Evolutionary conservation across 2,113 vertebrate genomes (phyloP), one percentile per base, ranked within the genome.

Genomic region (Megaleporinus macrocephalus): DNA sequence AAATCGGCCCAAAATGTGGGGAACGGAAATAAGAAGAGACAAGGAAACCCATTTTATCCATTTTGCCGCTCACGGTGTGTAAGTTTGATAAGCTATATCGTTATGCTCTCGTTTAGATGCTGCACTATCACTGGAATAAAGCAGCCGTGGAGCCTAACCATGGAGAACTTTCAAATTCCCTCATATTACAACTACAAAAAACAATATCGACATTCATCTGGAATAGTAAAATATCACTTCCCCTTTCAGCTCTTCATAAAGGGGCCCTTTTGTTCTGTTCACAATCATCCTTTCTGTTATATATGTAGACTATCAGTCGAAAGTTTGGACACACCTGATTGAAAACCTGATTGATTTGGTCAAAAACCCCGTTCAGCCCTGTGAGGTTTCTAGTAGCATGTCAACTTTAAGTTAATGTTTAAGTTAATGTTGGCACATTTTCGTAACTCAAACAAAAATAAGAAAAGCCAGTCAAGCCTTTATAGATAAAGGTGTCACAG

Each of bases 1-100:
- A 68, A 68, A 30, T 68, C 27, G 29, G 29, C 29, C 62, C 29
- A 27, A 65, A 65, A 65, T 22, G 29, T 65, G 66, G 20, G 24
- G 66, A 72, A 61, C 69, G 2, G 36, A 44, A 73, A 80, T 44
- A 29, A 73, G 33, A 61, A 16, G 27, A 72, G 36, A 73, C 66
- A 26, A 62, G 57, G 51, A 26, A 62, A 26, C 18, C 0, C 70
- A 3, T 62, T 72, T 62, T 16, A 78, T 78, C 62, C 14, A n/a
- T 36, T 44, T 71, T 59, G 12, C 36, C 18, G 20, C 29, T 26
- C 29, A 51, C 49, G 18, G 14, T 26, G 47, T n/a, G 78, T n/a
- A 27, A 72, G 55, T 49, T 73, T 29, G 66, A 66, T 66, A 61
- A 41, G 33, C 30, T 15, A 4, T 44, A 79, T 57, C 22, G 12